Evolutionary conservation across 2,888 invertebrate species (phyloP).

Genomic region (Pilophorus perplexus): DNA sequence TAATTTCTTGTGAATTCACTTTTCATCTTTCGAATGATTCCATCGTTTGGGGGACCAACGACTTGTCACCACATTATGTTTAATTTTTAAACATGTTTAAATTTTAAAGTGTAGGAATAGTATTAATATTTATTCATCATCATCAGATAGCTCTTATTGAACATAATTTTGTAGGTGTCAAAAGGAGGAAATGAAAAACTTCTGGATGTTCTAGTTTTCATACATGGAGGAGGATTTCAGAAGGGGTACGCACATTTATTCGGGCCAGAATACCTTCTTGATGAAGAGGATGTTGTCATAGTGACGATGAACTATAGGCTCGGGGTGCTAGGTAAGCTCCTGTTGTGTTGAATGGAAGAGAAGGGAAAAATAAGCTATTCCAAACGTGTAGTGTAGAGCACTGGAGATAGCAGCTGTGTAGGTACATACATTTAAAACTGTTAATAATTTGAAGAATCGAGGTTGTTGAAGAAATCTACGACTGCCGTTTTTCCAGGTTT

Average conservation of each 20-base stretch:
- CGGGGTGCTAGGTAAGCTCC: conserved; percentile 15
- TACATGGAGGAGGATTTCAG: conserved; percentile 30
- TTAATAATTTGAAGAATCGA: not conserved
- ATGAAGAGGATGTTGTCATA: conserved; percentile 9
- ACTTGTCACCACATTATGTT: too few species aligned
- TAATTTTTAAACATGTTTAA: too few species aligned
- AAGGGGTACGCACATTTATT: not conserved
- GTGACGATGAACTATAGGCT: conserved; percentile 22
- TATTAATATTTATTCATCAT: not conserved
- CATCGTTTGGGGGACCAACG: too few species aligned
- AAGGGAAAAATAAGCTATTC: too few species aligned
- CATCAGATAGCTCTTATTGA: too few species aligned
- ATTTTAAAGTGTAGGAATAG: not conserved
- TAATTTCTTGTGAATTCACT: too few species aligned
- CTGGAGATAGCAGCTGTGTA: too few species aligned
- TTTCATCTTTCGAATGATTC: too few species aligned
- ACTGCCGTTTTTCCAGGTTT: conserved; percentile 58
- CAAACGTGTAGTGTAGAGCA: too few species aligned
- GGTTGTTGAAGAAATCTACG: not conserved
- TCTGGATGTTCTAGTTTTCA: conserved; percentile 4
- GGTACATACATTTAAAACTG: too few species aligned
- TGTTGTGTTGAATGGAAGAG: not conserved
- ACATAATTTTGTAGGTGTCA: not conserved
- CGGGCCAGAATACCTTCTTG: conserved; percentile 22
- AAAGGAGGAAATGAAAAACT: not conserved